These are phyloP conservation scores for Dinothrombium tinctorium DNA, from an alignment of 1,140 invertebrate genomes.

Conservation along the genomic window DNA sequence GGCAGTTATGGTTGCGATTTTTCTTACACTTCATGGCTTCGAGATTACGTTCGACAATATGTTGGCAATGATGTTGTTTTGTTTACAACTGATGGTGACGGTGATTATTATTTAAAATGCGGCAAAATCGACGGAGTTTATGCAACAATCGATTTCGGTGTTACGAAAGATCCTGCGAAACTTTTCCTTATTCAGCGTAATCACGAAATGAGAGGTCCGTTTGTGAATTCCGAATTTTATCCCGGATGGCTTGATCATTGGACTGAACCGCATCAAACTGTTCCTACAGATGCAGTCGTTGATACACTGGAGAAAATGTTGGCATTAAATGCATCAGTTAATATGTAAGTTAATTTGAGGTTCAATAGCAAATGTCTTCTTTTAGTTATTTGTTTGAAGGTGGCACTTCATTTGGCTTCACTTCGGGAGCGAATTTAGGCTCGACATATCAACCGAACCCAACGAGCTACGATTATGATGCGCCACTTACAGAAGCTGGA, in stretches of 20 bases:
- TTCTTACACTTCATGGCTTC: conserved; percentile 8
- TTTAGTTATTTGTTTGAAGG: conserved; percentile 21
- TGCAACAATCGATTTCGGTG: conserved; percentile 49
- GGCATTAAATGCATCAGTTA: conserved; percentile 18
- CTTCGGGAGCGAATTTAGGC: conserved; percentile 11
- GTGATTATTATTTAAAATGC: conserved; percentile 25
- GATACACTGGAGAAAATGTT: conserved; percentile 17
- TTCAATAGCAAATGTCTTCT: no score
- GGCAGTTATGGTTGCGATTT: conserved; percentile 16
- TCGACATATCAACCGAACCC: conserved; percentile 17
- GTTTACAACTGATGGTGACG: conserved; percentile 12
- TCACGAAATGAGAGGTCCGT: conserved; percentile 30
- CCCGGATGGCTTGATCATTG: conserved; percentile 50
- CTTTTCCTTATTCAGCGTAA: conserved; percentile 22
- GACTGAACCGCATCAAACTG: conserved; percentile 16
- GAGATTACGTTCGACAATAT: conserved; percentile 5
- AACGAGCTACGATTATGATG: conserved; percentile 28
- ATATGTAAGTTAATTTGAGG: conserved; percentile 17
- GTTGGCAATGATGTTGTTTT: conserved; percentile 13
- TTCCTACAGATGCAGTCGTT: conserved; percentile 7
- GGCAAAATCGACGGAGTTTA: conserved; percentile 37
- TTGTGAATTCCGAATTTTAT: conserved; percentile 77
- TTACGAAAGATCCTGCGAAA: conserved; percentile 13
- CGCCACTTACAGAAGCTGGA: conserved; percentile 25
- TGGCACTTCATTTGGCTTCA: conserved; percentile 16